Evolutionary conservation across 2,888 invertebrate genomes (phyloP), one percentile per base, ranked within the genome.

Genomic region (Trachelus troglodyta): DNA sequence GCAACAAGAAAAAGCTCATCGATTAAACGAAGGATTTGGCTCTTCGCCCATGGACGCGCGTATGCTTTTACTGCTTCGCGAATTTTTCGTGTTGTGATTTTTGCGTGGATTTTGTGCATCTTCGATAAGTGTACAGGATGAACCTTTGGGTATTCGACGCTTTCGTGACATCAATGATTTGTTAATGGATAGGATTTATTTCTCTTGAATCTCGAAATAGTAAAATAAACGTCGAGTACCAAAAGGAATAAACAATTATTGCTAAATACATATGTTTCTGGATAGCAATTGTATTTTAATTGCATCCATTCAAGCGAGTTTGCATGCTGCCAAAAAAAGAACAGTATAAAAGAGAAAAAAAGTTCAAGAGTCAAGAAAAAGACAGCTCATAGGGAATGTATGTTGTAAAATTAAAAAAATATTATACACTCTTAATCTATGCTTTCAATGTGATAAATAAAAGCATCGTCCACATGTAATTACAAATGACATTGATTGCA

Each of bases 1-100:
- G 95, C 80, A 93, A 93, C 88, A 83, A 11, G 85, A 84, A 83
- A 80, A 81, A 80, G 83, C 80, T 80, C 79, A 31, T 71, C 11
- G 12, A 6, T 71, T 31, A 31, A 71, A 31, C 15, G 71, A 31
- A 6, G 56, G 23, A 23, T 56, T 56, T 56, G 56, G 23, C 23
- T 56, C 23, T 23, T 23, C 9, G 56, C 23, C 56, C 56, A 9
- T 23, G 23, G 56, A 56, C 56, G 23, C 56, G 56, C 40, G 40
- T 56, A 6, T 56, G 40, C 23, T 56, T 56, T 23, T 23, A 56
- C 23, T 56, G 56, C 56, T 6, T 23, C 9, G 56, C 56, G 23
- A 56, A 56, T 56, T 23, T 56, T 9, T 1, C 23, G 23, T 23
- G 56, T 56, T 56, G 23, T 56, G 9, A 56, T 23, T 23, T 56